Evolutionary conservation across 2,888 invertebrate species (phyloP).

Genomic region (Conistra vaccinii): DNA sequence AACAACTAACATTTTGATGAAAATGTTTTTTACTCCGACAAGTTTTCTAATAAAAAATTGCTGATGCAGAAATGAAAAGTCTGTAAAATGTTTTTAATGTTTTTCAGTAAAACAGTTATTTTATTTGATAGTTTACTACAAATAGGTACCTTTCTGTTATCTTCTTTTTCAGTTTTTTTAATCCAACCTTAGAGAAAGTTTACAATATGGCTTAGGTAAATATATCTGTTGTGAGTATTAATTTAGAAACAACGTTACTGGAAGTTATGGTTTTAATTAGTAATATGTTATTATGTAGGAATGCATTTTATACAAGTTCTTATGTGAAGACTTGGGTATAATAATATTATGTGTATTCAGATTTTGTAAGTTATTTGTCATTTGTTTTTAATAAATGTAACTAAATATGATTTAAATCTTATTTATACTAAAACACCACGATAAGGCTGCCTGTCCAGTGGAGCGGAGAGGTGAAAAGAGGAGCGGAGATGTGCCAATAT

Average conservation of each 20-base stretch:
- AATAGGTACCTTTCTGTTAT: neutral
- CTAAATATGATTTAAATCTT: neutral
- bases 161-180: neutral
- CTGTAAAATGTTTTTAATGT: neutral
- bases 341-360: no score
- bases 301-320: neutral
- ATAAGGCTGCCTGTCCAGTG: no score
- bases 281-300: neutral
- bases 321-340: neutral
- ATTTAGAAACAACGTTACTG: neutral
- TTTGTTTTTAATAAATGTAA: conserved; percentile 1
- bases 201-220: neutral
- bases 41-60: conserved; percentile 17
- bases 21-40: neutral
- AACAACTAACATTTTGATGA: neutral
- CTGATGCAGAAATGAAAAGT: conserved; percentile 32
- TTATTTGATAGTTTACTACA: neutral
- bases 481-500: no score
- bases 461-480: no score
- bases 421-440: neutral
- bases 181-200: neutral
- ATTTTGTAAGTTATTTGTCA: neutral
- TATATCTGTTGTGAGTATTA: no score
- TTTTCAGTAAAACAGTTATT: conserved; percentile 7
- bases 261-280: neutral